Evolutionary conservation across 2,113 vertebrate species (phyloP), one percentile per base, ranked within the genome.

Genomic region (Coregonus clupeaformis): DNA sequence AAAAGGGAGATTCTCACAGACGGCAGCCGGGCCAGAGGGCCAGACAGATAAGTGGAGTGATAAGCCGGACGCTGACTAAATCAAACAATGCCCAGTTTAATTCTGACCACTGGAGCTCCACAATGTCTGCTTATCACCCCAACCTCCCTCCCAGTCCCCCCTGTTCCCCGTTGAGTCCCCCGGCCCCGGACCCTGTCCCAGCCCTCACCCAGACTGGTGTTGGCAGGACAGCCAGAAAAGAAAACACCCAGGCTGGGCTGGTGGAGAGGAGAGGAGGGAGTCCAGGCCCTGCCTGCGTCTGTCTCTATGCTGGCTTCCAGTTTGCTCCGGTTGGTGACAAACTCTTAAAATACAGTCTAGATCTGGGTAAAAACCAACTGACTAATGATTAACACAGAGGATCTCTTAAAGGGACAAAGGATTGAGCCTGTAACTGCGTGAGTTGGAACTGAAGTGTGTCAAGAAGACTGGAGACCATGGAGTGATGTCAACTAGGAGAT

Each of bases 51-150:
- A 89, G 83, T 83, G 71, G 80, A 82, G 83, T 70, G 83, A 90
- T 89, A 87, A 91, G 84, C 79, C 59, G 74, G 82, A 90, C 86
- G 83, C 79, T 77, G 84, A 89, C 83, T 82, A 89, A 89, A 85
- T 82, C 81, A 87, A 82, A 92, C 86, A 91, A 91, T 88, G 87
- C 75, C 66, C 79, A 82, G 86, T 91, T 90, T 90, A 90, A 89
- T 90, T 91, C 82, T 87, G 89, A 91, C 82, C 81, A 82, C 83
- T 83, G 87, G 78, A 87, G 80, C 80, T 79, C 83, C 83, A 88
- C 88, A 90, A 89, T 82, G 80, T 76, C 29, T 62, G 70, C 82
- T 85, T 86, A 88, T 89, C 81, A 81, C 73, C 82, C 78, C 76
- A 30, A 52, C 49, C 62, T 47, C 45, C 65, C 47, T 11, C 62